These are phyloP conservation scores for Actias luna DNA, from an alignment of 2,888 invertebrate genomes.

Conservation along the genomic window DNA sequence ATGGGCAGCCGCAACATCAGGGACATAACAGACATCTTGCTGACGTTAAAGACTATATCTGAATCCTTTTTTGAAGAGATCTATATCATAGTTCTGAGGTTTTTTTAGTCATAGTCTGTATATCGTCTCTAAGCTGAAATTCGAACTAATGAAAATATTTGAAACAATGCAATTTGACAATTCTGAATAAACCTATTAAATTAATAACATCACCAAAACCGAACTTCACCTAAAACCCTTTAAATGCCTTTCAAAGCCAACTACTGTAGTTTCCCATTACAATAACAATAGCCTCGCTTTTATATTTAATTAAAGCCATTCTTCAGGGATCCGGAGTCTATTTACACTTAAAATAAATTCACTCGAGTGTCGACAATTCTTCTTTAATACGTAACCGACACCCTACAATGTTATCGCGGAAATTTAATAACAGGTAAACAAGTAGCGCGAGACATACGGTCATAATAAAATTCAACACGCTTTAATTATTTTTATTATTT, in stretches of 20 bases:
- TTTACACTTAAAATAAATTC: constrained; percentile 56
- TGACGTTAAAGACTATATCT: no score
- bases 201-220: constrained; percentile 11
- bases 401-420: constrained; percentile 55
- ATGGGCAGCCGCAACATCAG: no score
- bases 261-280: constrained; percentile 16
- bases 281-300: constrained; percentile 28
- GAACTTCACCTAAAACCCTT: constrained; percentile 4
- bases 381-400: constrained; percentile 55
- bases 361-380: constrained; percentile 56
- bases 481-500: no score
- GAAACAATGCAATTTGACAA: neutral
- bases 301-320: constrained; percentile 60
- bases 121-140: no score
- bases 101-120: no score
- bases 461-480: no score
- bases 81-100: no score
- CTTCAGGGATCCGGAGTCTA: constrained; percentile 40
- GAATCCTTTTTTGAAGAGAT: no score
- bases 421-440: constrained; percentile 64
- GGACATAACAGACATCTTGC: no score
- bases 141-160: neutral
- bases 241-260: constrained; percentile 11
- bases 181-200: no score
- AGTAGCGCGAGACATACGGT: constrained; percentile 38